These are phyloP conservation scores for Verasper variegatus DNA, from an alignment of 2,113 vertebrate genomes.

Conservation along the genomic window DNA sequence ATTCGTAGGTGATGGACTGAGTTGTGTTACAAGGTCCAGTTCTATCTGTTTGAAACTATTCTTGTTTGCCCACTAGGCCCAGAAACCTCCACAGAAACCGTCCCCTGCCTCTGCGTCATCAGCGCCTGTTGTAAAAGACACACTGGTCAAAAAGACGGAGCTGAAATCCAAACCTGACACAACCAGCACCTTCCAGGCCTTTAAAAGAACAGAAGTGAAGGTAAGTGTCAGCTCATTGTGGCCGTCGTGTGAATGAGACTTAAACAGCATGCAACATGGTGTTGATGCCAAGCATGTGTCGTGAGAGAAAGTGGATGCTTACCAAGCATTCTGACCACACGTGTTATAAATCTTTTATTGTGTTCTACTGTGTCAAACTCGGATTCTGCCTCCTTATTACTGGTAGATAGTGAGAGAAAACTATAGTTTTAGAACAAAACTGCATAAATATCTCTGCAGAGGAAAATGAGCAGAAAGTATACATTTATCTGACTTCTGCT, in stretches of 20 bases:
- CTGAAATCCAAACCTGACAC: slow-evolving; percentile 91
- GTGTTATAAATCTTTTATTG: too few relatives aligned
- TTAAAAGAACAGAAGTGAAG: slow-evolving; percentile 98
- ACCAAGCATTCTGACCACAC: too few relatives aligned
- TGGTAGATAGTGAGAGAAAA: not conserved
- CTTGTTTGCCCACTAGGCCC: slow-evolving; percentile 83
- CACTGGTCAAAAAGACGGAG: slow-evolving; percentile 93
- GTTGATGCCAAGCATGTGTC: not conserved
- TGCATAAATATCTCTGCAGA: slow-evolving; percentile 18
- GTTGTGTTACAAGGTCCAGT: not conserved
- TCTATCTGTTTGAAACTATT: not conserved
- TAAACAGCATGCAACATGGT: not conserved
- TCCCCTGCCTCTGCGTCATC: slow-evolving; percentile 88
- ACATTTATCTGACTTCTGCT: not conserved
- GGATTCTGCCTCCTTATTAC: not conserved
- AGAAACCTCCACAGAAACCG: slow-evolving; percentile 95
- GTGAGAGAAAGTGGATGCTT: too few relatives aligned
- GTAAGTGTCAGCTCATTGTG: slow-evolving; percentile 70
- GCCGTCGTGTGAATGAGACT: not conserved
- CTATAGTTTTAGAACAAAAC: not conserved
- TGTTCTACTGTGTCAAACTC: too few relatives aligned
- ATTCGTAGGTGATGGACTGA: not conserved
- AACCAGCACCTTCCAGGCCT: slow-evolving; percentile 91
- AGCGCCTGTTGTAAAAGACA: slow-evolving; percentile 91
- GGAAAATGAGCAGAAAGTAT: slow-evolving; percentile 8